Evolutionary conservation across 2,888 invertebrate species (phyloP).

Genomic region (Platycheirus rosarum): DNA sequence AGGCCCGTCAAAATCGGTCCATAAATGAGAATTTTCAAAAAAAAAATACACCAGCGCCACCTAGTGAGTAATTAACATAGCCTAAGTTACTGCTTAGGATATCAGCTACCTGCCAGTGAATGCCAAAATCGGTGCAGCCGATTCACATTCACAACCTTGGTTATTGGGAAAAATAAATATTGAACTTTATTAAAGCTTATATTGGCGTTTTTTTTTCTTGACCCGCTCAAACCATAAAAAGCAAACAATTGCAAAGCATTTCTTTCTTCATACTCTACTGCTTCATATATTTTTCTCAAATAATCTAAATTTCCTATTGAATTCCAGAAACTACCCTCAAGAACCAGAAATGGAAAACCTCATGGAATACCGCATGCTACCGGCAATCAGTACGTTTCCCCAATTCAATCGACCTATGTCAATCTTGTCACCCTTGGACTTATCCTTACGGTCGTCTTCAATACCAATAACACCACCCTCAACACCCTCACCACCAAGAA

Average conservation of each 20-base stretch:
- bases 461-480: constrained; percentile 82
- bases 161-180: too few relatives aligned
- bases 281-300: background rate
- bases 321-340: constrained; percentile 24
- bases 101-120: too few relatives aligned
- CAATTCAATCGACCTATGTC: constrained; percentile 79
- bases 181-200: too few relatives aligned
- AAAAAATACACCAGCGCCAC: too few relatives aligned
- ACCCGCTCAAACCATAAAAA: background rate
- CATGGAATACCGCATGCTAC: constrained; percentile 79
- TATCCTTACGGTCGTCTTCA: constrained; percentile 80
- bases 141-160: too few relatives aligned
- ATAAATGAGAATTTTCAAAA: too few relatives aligned
- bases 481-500: constrained; percentile 82
- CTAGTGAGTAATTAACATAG: too few relatives aligned
- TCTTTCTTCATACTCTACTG: background rate
- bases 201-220: too few relatives aligned
- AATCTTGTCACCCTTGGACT: constrained; percentile 81
- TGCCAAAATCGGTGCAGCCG: too few relatives aligned
- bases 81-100: too few relatives aligned
- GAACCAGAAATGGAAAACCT: constrained; percentile 75
- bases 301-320: background rate
- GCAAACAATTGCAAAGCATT: background rate
- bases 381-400: constrained; percentile 81
- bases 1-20: too few relatives aligned